Base-by-base conservation (phyloP, 2,797 vertebrate species). In the Picus viridis region DNA sequence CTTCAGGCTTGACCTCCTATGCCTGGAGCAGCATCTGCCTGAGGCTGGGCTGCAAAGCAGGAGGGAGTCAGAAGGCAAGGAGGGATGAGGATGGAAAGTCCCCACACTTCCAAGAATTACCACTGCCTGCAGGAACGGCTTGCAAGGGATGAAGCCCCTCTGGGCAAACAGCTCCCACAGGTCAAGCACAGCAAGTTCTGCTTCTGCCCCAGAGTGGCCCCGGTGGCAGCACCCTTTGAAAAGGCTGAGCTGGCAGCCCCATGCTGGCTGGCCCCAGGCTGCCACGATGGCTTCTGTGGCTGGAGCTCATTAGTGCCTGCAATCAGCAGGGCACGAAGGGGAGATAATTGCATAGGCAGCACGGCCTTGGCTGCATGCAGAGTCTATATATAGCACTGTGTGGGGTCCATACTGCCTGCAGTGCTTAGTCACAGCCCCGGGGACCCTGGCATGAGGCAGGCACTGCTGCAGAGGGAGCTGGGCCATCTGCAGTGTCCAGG, bases 301-400 rank as follows among this genome's bases (percentile, higher is more conserved):
- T 70, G 92, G 16, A 94, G 92, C 87, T 92, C 91, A 59, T 94
- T 80, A 92, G 95, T 74, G 94, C 84, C 79, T 83, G 85, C 94
- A 89, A 71, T 85, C 87, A 93, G 89, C 78, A 77, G 95, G 89
- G 87, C 79, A 82, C 27, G 74, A 85, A 89, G 89, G 84, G 84
- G 87, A 89, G 91, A 24, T 92, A 78, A 90, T 89, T 70, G 76
- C 75, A 64, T 7, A 54, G 67, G 51, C 56, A 79, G 64, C 89
- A n/a, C 0, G 1, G 77, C 54, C 59, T 6, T 2, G 62, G 77
- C 85, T 73, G 72, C 2, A 20, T 63, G 87, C 89, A 47, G 71
- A 39, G 24, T 61, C 89, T 89, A 80, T 93, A 87, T 64, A 75
- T 74, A 92, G 87, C 17, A 0, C n/a, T 0, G 8, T 3, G 78